Evolutionary conservation across 2,797 vertebrate species (phyloP).

Genomic region (Lagodon rhomboides): DNA sequence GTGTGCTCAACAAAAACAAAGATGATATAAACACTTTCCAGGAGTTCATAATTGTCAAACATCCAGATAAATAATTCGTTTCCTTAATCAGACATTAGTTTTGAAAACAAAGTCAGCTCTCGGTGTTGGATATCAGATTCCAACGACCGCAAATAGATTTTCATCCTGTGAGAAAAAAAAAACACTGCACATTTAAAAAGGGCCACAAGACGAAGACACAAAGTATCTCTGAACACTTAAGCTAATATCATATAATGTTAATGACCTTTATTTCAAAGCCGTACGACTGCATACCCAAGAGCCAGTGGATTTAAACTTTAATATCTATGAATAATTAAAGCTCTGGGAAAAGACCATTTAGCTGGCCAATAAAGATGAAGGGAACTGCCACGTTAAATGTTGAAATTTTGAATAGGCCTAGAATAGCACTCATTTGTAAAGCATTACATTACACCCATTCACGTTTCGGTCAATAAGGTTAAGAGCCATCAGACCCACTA

Average conservation of each 20-base stretch:
- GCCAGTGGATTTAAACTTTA: constrained; percentile 76
- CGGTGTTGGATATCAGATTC: neutral
- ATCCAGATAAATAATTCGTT: neutral
- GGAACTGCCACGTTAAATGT: constrained; percentile 71
- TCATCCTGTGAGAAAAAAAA: neutral
- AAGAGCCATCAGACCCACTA: constrained; percentile 50
- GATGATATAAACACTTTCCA: neutral
- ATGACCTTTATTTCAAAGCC: constrained; percentile 73
- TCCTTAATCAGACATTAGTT: neutral
- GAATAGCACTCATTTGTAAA: constrained; percentile 60
- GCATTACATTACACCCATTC: constrained; percentile 58
- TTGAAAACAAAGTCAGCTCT: neutral
- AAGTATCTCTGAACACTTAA: constrained; percentile 53
- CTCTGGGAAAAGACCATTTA: constrained; percentile 77
- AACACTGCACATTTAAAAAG: constrained; percentile 9
- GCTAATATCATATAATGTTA: constrained; percentile 67
- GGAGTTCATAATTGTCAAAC: neutral
- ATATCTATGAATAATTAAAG: constrained; percentile 84
- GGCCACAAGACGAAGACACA: constrained; percentile 33
- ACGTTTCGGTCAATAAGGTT: constrained; percentile 61
- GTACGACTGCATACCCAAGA: constrained; percentile 58
- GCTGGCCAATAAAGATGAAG: constrained; percentile 76
- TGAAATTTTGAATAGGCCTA: constrained; percentile 59
- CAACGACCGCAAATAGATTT: neutral
- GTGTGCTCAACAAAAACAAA: too few species aligned